These are phyloP conservation scores for Euschistus heros DNA, from an alignment of 1,140 invertebrate genomes.

Conservation along the genomic window DNA sequence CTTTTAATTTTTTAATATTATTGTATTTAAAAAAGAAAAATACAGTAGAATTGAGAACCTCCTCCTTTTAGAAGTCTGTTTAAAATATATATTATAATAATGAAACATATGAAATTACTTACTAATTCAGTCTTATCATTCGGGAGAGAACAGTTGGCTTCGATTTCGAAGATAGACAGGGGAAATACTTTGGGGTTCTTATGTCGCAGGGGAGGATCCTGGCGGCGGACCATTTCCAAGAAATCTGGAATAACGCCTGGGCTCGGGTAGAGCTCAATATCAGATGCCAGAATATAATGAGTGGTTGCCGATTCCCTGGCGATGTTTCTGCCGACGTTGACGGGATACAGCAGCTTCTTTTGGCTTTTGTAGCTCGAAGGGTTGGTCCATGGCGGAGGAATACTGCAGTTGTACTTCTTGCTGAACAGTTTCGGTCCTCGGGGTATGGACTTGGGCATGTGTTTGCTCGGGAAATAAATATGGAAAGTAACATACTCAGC, in stretches of 20 bases:
- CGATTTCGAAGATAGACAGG: conserved; percentile 72
- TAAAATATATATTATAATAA: not conserved
- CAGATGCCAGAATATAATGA: conserved; percentile 72
- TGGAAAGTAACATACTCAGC: conserved; percentile 72
- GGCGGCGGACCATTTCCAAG: conserved; percentile 66
- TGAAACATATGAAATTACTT: conserved; percentile 20
- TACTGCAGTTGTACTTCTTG: conserved; percentile 55
- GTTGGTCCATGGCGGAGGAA: conserved; percentile 55
- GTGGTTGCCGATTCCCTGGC: conserved; percentile 70
- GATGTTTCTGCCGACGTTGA: conserved; percentile 78
- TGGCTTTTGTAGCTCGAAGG: conserved; percentile 62
- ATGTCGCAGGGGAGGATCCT: conserved; percentile 49
- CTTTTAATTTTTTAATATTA: no score
- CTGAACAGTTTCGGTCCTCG: conserved; percentile 44
- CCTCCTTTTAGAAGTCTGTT: no score
- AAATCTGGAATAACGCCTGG: conserved; percentile 63
- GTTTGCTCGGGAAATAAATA: conserved; percentile 72
- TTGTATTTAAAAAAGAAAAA: no score
- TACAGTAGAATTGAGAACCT: no score
- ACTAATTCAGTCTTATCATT: conserved; percentile 40
- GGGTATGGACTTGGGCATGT: conserved; percentile 58
- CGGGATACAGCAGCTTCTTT: conserved; percentile 72
- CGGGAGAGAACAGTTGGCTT: conserved; percentile 45
- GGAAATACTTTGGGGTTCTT: conserved; percentile 67
- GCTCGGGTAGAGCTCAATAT: conserved; percentile 81